phyloP scores from a whole-genome alignment of 1,140 invertebrate genomes.

The Sesamia nonagrioides region DNA sequence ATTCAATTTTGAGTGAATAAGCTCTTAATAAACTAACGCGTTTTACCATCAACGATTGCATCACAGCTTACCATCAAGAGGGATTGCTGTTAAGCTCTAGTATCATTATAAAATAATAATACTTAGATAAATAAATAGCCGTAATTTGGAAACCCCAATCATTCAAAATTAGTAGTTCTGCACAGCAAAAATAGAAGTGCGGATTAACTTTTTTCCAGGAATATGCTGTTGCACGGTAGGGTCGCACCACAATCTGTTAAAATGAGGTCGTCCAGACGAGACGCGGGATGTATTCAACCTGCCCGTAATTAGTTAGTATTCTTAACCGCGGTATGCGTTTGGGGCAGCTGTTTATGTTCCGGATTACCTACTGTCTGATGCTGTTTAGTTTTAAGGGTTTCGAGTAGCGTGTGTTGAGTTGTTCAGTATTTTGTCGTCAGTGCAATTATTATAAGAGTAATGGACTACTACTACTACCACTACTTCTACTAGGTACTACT shows the following conservation, averaged over 20 bases:
- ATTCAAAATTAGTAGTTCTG: slow-evolving; percentile 13
- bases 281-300: slow-evolving; percentile 51
- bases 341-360: slow-evolving; percentile 27
- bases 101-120: too few species aligned
- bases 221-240: not conserved
- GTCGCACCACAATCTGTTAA: slow-evolving; percentile 41
- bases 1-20: too few species aligned
- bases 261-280: slow-evolving; percentile 51
- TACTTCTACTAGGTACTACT: too few species aligned
- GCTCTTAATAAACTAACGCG: too few species aligned
- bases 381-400: not conserved
- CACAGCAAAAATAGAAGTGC: not conserved
- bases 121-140: too few species aligned
- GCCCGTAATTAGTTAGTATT: slow-evolving; percentile 57
- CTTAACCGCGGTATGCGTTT: slow-evolving; percentile 36
- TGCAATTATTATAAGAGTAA: too few species aligned
- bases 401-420: not conserved
- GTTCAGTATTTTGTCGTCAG: not conserved
- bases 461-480: too few species aligned
- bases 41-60: too few species aligned
- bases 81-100: too few species aligned
- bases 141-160: not conserved
- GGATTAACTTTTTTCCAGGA: slow-evolving; percentile 29
- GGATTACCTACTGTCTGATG: not conserved
- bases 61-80: too few species aligned